phyloP scores from a whole-genome alignment of 2,797 vertebrate species.

The Xenops minutus region DNA sequence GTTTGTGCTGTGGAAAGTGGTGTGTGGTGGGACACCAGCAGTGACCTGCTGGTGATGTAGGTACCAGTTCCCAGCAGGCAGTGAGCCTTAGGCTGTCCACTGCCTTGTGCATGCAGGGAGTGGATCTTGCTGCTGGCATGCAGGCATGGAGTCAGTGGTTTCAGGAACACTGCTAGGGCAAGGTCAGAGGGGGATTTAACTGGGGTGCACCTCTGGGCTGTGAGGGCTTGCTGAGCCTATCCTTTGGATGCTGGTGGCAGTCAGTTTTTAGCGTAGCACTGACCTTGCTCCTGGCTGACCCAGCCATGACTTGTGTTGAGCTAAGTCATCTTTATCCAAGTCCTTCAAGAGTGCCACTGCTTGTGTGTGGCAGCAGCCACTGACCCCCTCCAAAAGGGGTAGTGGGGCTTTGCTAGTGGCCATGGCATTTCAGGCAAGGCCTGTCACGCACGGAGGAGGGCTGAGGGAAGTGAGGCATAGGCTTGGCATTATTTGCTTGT shows the following conservation, averaged over 20 bases:
- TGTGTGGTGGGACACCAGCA: not conserved
- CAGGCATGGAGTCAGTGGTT: not conserved
- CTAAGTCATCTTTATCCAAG: not conserved
- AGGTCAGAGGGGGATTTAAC: not conserved
- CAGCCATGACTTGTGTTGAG: accelerated
- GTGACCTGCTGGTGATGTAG: not conserved
- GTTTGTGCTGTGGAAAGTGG: accelerated
- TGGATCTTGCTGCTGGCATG: not conserved
- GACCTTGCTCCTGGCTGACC: not conserved
- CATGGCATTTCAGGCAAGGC: not conserved
- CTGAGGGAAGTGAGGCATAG: accelerated
- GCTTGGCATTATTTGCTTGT: not conserved
- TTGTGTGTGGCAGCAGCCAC: not conserved
- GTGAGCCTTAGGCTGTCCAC: accelerated
- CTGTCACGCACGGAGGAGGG: accelerated
- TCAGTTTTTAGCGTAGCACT: not conserved
- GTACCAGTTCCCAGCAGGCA: not conserved
- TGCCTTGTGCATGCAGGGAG: accelerated
- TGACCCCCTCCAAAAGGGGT: not conserved
- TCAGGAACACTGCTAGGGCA: not conserved
- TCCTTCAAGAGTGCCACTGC: not conserved
- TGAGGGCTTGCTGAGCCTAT: not conserved
- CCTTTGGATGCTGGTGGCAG: not conserved
- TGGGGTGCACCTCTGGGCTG: not conserved
- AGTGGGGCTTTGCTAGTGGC: not conserved